Evolutionary conservation across 30 jellyfish, hydroid and myxozoan genomes (phyloP).

Genomic region (Haliclystus octoradiatus): DNA sequence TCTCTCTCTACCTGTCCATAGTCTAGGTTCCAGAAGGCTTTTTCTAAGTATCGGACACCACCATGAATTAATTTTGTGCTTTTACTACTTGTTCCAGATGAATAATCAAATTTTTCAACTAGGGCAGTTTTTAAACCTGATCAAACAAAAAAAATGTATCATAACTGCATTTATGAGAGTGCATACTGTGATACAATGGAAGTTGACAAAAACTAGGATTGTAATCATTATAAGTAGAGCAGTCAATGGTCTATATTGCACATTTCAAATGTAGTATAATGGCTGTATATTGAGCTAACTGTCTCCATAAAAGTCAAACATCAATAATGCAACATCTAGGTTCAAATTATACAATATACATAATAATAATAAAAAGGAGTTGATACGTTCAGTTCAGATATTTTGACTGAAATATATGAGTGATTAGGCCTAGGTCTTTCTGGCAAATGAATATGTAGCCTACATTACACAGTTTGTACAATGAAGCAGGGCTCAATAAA

Average conservation of each 20-base stretch:
- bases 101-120: slow-evolving; percentile 82
- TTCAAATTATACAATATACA: neutral
- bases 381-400: too few species aligned
- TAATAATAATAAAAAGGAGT: neutral
- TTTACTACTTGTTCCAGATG: slow-evolving; percentile 94
- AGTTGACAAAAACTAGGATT: neutral
- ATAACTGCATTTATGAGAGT: neutral
- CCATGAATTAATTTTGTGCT: slow-evolving; percentile 98
- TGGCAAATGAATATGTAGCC: too few species aligned
- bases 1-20: slow-evolving; percentile 50
- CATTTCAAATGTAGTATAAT: neutral
- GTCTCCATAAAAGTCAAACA: neutral
- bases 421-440: neutral
- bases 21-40: slow-evolving; percentile 78
- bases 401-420: too few species aligned
- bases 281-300: neutral
- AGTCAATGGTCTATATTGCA: neutral
- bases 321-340: neutral
- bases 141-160: neutral
- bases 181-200: neutral
- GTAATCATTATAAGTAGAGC: neutral
- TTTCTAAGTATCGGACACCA: slow-evolving; percentile 94
- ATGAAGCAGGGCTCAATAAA: too few species aligned
- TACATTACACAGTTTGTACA: too few species aligned
- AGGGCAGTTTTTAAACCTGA: slow-evolving; percentile 86